Evolutionary conservation across 2,797 vertebrate genomes (phyloP), one percentile per base, ranked within the genome.

Genomic region (Trematomus bernacchii): DNA sequence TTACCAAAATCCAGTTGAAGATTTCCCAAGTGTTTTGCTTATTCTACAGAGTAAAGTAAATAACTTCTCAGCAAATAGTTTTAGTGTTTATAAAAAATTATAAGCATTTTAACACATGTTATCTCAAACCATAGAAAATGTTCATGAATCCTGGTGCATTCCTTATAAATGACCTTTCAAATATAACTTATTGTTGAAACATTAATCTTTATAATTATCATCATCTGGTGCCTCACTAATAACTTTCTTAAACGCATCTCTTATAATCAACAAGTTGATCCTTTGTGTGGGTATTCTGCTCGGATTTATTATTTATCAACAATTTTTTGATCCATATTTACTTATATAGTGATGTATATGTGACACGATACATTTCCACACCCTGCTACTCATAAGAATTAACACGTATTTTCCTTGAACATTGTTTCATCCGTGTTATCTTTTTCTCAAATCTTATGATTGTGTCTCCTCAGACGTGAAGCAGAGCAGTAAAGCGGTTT

Each of bases 381-480:
- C 46, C 46, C 16, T 50, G 47, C 18, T 48, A 3, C 47, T 50
- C 18, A 8, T 19, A 19, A 1, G 18, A 10, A 3, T 48, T 0
- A 18, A 18, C 46, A 18, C 8, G 18, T 48, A 18, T n/a, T 48
- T 40, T 76, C n/a, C 30, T 66, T 33, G 7, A 40, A 18, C 42
- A 60, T 44, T 1, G 46, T 10, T 50, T 44, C 47, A 2, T 60
- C 6, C 8, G 0, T 46, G 5, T 23, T 8, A 4, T 47, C 10
- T 59, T 6, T 37, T 51, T 2, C 54, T 71, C 9, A 37, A n/a
- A 54, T 61, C 16, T 79, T 70, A 37, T 52, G 7, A 1, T 53
- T 73, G 2, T 86, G 16, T 77, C 48, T 71, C 54, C 76, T 55
- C 83, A 95, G 94, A 95, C 83, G 69, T 87, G 58, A 95, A 94